Base-by-base conservation (phyloP, 2,888 invertebrate species). In the Polymixis lichenea region DNA sequence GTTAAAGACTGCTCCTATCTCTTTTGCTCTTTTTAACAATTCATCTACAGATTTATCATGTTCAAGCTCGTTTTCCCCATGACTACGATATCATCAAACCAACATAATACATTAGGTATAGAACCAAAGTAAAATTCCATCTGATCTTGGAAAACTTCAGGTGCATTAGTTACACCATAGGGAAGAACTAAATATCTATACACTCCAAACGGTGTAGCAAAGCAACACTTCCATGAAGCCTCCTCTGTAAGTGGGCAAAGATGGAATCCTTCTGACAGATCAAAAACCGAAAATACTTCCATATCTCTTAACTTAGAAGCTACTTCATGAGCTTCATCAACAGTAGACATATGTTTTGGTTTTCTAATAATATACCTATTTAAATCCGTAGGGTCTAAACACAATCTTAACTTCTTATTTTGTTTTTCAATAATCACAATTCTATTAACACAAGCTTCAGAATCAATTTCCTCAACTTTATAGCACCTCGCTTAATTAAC, bases 101-200 rank as follows among this genome's bases (percentile, higher is more conserved):
- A 56, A 51, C 38, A 51, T 49, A 56, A 28, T 6, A 68, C 68
- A 38, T 56, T 51, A n/a, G 22, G 28, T 62, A 60, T 49, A 22
- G 28, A 32, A 22, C 66, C 66, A 51, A 53, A 66, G 32, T 66
- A 49, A 66, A 22, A 51, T 66, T 66, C 66, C 49, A 66, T 51
- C 22, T 51, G 28, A 19, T 66, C 66, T 51, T 66, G 66, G 32
- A 82, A 82, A 55, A 80, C 46, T 32, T 83, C 83, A 61, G 80
- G 80, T n/a, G 80, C 80, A 74, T 80, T 78, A 55, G 70, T 72
- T 58, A 83, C 67, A 38, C 76, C 80, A 64, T 80, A 80, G 22
- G 83, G 78, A 15, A 80, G 74, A 25, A 83, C 83, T 25, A 67
- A 32, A 74, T 80, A 80, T 53, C 78, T 70, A 58, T 80, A 80